Conservation (phyloP, 2,797 vertebrate genomes). For the Periparus ater region DNA sequence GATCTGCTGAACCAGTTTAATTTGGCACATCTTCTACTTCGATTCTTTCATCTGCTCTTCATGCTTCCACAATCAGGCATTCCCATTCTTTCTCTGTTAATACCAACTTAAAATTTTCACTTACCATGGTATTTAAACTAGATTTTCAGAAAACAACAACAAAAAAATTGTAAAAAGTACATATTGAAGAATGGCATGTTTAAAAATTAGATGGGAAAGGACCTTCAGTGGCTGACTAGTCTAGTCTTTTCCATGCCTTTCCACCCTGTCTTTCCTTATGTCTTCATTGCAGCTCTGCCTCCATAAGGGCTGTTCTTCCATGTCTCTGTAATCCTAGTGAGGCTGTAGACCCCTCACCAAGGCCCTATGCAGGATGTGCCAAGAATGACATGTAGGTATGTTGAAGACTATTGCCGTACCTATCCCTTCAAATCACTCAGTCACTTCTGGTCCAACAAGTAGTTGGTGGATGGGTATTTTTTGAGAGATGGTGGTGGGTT, state of each 20-base stretch:
- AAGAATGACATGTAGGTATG: neutral
- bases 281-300: neutral
- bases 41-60: neutral
- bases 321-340: neutral
- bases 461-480: neutral
- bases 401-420: neutral
- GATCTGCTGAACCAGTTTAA: neutral
- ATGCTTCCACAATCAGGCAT: neutral
- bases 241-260: neutral
- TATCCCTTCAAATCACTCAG: neutral
- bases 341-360: too few relatives aligned
- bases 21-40: neutral
- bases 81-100: neutral
- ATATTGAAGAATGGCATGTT: neutral
- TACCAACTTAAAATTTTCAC: neutral
- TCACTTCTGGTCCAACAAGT: neutral
- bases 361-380: neutral
- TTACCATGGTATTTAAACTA: neutral
- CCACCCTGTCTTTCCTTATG: neutral
- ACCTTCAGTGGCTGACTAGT: neutral
- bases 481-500: fast-evolving
- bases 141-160: neutral
- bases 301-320: neutral
- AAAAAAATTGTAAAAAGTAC: neutral
- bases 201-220: neutral